These are phyloP conservation scores for Sinonovacula constricta DNA, from an alignment of 1,140 invertebrate species.

Conservation along the genomic window DNA sequence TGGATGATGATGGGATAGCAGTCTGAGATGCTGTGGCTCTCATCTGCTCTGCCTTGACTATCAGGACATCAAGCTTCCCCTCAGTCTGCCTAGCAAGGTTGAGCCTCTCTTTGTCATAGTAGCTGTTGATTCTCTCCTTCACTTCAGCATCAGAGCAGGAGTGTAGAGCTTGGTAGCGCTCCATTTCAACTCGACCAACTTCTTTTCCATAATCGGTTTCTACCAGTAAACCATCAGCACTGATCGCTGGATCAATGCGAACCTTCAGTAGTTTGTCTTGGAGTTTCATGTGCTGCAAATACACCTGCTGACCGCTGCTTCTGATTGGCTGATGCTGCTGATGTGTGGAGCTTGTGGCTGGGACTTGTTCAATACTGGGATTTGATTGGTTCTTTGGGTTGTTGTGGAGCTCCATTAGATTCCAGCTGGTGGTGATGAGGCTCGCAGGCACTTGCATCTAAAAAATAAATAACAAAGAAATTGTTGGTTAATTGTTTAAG, in stretches of 20 bases:
- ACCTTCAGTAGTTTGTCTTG: slow-evolving; percentile 56
- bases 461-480: not conserved
- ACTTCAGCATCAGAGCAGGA: slow-evolving; percentile 34
- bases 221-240: slow-evolving; percentile 43
- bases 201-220: slow-evolving; percentile 54
- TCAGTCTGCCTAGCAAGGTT: slow-evolving; percentile 36
- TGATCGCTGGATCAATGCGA: slow-evolving; percentile 40
- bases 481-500: no score
- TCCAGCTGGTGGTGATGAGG: slow-evolving; percentile 57
- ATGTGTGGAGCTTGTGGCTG: not conserved
- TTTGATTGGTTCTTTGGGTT: not conserved
- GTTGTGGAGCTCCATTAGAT: slow-evolving; percentile 46
- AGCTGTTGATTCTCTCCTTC: slow-evolving; percentile 52
- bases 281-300: slow-evolving; percentile 51
- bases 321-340: not conserved
- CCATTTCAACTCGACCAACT: slow-evolving; percentile 54
- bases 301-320: slow-evolving; percentile 45
- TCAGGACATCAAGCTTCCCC: slow-evolving; percentile 39
- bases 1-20: not conserved
- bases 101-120: slow-evolving; percentile 59
- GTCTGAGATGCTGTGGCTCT: not conserved
- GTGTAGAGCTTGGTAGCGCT: slow-evolving; percentile 54
- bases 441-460: slow-evolving; percentile 54
- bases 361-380: slow-evolving; percentile 6
- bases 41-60: slow-evolving; percentile 41